Conservation (phyloP, 2,888 invertebrate species). For the Spisula subtruncata region DNA sequence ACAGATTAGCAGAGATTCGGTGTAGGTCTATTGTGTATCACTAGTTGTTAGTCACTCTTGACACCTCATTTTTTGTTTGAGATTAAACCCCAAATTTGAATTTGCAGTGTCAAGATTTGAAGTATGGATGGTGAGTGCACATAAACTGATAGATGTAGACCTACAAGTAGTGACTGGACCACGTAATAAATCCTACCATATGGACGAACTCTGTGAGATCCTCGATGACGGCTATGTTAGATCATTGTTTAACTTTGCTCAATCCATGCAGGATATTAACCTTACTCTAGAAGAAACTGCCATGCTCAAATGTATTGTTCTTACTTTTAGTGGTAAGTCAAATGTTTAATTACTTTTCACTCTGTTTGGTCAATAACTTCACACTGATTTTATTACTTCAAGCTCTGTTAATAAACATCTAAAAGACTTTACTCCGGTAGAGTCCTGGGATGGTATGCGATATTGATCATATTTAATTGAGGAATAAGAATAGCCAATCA, state of each 20-base stretch:
- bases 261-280: conserved; percentile 72
- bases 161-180: conserved; percentile 76
- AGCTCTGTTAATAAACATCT: no score
- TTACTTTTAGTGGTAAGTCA: conserved; percentile 77
- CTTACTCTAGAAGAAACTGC: conserved; percentile 75
- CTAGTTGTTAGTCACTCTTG: no score
- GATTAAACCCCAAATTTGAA: no score
- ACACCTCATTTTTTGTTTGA: no score
- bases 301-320: conserved; percentile 76
- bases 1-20: no score
- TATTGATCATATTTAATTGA: no score
- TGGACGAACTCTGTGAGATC: conserved; percentile 75
- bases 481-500: no score
- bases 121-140: conserved; percentile 82
- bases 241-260: conserved; percentile 74
- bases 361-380: no score
- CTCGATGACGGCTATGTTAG: conserved; percentile 77
- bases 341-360: background rate
- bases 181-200: conserved; percentile 74
- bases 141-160: conserved; percentile 79
- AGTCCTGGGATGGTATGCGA: no score
- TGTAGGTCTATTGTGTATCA: no score
- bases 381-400: no score
- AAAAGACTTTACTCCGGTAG: no score
- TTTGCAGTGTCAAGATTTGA: conserved; percentile 84